A percentile compares a stretch with the other conserved stretches of the same genome.
Evolutionary conservation across 2,888 invertebrate species (phyloP).

Genomic region (Cactoblastis cactorum): DNA sequence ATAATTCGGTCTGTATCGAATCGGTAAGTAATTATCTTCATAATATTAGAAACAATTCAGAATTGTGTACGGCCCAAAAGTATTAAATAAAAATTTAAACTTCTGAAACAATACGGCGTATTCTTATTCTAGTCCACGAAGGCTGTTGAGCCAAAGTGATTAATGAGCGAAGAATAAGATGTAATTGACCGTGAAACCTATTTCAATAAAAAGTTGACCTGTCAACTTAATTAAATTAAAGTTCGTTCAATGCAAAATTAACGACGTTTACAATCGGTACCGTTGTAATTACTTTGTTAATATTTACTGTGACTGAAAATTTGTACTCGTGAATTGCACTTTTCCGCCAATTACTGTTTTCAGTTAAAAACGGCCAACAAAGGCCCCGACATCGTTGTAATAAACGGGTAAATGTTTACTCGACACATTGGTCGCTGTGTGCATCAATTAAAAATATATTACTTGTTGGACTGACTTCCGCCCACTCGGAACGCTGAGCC

Average conservation of each 20-base stretch:
- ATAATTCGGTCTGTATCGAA: too few species aligned
- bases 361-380: conserved; percentile 66
- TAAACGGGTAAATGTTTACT: conserved; percentile 69
- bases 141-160: too few species aligned
- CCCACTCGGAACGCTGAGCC: conserved; percentile 12
- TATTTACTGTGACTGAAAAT: conserved; percentile 60
- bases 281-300: conserved; percentile 62
- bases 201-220: too few species aligned
- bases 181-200: too few species aligned
- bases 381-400: conserved; percentile 58
- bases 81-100: too few species aligned
- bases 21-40: too few species aligned
- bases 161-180: too few species aligned
- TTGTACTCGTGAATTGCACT: conserved; percentile 68
- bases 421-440: conserved; percentile 62
- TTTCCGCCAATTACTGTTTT: conserved; percentile 70
- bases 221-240: too few species aligned
- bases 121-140: too few species aligned
- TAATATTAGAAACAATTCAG: too few species aligned
- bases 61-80: too few species aligned
- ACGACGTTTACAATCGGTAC: conserved; percentile 51
- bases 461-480: conserved; percentile 59
- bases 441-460: conserved; percentile 77
- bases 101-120: too few species aligned
- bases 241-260: conserved; percentile 25